Base-by-base conservation (phyloP, 2,888 invertebrate species). In the Drosophila mercatorum region DNA sequence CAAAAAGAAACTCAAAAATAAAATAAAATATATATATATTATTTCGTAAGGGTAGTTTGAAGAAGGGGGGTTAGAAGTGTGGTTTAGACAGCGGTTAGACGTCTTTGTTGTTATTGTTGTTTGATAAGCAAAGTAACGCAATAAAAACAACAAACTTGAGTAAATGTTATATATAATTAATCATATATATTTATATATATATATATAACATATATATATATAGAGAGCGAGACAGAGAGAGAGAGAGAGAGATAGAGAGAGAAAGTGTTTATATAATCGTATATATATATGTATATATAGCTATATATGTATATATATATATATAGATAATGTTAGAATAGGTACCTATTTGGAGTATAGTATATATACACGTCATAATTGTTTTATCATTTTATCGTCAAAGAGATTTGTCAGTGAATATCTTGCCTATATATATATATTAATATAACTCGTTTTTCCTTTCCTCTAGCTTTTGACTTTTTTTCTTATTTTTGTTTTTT, bases 331-430 rank as follows among this genome's bases (percentile, higher is more conserved):
- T 62, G 51, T 51, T 78, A 55, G 41, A 41, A 58, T 58, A 58
- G 58, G 61, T 65, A 65, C 53, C 64, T 73, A 72, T 68, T 61
- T 41, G 41, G 28, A 31, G 41, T 56, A 56, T 53, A 67, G 40
- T 67, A 73, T 80, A 80, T 88, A 80, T 88, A 89, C 82, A 84
- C 76, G 75, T 81, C 81, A 79, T 89, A 90, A 91, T 91, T 90
- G 67, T 91, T 91, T 90, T 81, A 90, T 91, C 90, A 90, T 90
- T 90, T 90, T 91, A 91, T 91, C 90, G 90, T 90, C 84, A 85
- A 85, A 89, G 76, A 78, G 80, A 77, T 79, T 81, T 89, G 89
- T 85, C 89, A 73, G 80, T 86, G 64, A 65, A 68, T 80, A 65
- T 51, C 71, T 76, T 65, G 57, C 68, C 72, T 76, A 68, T 38